These are phyloP conservation scores for Lepidotrigona ventralis DNA, from an alignment of 1,140 invertebrate species.

Conservation along the genomic window DNA sequence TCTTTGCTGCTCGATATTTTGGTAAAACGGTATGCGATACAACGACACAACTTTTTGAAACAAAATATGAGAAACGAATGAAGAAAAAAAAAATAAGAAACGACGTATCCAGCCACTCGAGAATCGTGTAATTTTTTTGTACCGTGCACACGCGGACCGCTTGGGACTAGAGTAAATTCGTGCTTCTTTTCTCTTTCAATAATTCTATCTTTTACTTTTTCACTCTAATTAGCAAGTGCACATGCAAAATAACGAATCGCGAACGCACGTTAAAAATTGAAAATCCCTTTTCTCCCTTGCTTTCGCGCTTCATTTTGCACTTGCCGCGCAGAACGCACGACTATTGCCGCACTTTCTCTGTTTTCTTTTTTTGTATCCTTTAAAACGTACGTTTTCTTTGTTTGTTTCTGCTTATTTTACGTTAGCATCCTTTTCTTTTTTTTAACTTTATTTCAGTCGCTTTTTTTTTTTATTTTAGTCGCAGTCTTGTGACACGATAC, in stretches of 20 bases:
- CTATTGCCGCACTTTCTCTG: background rate
- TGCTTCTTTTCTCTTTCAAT: slow-evolving; percentile 16
- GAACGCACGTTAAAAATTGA: background rate
- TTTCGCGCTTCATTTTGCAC: background rate
- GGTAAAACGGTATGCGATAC: slow-evolving; percentile 60
- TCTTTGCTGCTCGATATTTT: slow-evolving; percentile 51
- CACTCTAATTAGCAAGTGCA: background rate
- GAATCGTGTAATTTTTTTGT: slow-evolving; percentile 33
- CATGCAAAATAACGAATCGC: background rate
- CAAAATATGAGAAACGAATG: slow-evolving; percentile 49
- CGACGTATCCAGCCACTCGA: slow-evolving; percentile 65
- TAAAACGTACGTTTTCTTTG: background rate
- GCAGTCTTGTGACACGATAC: slow-evolving; percentile 41
- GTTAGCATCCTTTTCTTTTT: slow-evolving; percentile 5
- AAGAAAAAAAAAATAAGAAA: slow-evolving; percentile 43
- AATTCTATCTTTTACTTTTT: slow-evolving; percentile 2
- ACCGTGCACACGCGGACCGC: slow-evolving; percentile 58
- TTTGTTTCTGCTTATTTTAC: background rate
- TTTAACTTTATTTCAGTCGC: background rate
- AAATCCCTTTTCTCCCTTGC: background rate
- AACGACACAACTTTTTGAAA: slow-evolving; percentile 57
- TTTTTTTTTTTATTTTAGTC: slow-evolving; percentile 24
- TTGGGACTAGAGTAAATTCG: slow-evolving; percentile 71
- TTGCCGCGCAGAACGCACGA: background rate
- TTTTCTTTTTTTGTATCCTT: background rate